Evolutionary conservation across 2,113 vertebrate genomes (phyloP), one percentile per base, ranked within the genome.

Genomic region (Cercopithecus mona): DNA sequence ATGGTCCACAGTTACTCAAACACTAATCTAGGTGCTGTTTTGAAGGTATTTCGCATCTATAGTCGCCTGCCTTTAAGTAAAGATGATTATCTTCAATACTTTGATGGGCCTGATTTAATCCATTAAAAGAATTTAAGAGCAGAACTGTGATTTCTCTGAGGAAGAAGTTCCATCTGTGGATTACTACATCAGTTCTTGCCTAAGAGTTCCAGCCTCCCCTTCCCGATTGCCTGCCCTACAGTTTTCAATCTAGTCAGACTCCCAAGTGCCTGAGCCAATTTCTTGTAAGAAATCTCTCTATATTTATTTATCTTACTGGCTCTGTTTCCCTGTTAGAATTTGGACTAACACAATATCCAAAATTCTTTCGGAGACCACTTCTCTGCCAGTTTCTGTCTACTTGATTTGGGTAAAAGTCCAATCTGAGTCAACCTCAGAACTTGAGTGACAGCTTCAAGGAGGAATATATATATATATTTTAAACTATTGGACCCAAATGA

Each of bases 41-140:
- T 86, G 38, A 87, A 94, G 64, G 25, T 90, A 32, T 84, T 68
- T 83, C 52, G 5, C 52, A 5, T 79, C 27, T 86, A 57, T 22
- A 48, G 22, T 82, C 18, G 55, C 8, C 6, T 50, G 27, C 40
- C 8, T 72, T 72, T 68, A 86, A 70, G 32, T 45, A 57, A 86
- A 94, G 14, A 43, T 57, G 23, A 55, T 45, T 57, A 75, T 32
- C 48, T 57, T 64, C 22, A 5, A 38, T 22, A 94, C 2, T 3
- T 40, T 8, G 18, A 20, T 40, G 10, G 18, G 0, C 3, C 85
- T 87, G 25, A 79, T 45, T 1, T 48, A 88, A 79, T 52, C 14
- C 93, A 0, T 14, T 50, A 22, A 27, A 64, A 90, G 22, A 35
- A 1, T 75, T 93, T 38, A 88, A 76, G 30, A 84, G 40, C 27